Evolutionary conservation across 2,113 vertebrate genomes (phyloP).

Genomic region (Glareola pratincola): DNA sequence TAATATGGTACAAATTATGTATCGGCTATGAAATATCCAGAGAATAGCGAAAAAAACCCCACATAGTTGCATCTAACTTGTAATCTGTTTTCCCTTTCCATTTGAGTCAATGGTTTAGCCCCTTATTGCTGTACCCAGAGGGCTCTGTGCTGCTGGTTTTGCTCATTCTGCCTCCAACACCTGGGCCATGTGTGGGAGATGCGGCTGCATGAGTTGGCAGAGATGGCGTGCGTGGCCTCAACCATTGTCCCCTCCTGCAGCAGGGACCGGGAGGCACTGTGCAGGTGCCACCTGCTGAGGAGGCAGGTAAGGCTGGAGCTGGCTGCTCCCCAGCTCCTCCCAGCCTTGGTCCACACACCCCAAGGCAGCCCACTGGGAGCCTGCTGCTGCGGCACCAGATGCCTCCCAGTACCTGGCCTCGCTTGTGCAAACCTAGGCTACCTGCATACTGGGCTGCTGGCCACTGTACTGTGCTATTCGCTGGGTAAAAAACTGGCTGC

Average conservation of each 20-base stretch:
- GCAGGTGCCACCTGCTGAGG: not conserved
- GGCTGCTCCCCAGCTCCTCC: not conserved
- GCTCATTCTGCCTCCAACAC: not conserved
- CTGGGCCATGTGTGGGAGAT: accelerated
- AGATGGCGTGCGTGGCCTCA: accelerated
- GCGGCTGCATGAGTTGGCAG: not conserved
- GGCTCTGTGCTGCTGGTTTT: not conserved
- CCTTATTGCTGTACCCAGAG: accelerated
- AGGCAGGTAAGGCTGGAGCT: not conserved
- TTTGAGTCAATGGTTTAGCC: not conserved
- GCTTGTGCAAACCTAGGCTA: not conserved
- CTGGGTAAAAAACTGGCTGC: not conserved
- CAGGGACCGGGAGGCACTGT: not conserved
- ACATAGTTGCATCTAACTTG: not conserved
- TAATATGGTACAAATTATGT: not conserved
- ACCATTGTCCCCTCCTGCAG: not conserved
- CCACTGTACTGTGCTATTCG: not conserved
- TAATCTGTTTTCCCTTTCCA: not conserved
- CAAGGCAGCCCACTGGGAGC: not conserved
- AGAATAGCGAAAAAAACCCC: not conserved
- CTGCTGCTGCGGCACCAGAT: no score
- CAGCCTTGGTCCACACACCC: not conserved
- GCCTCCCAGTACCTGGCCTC: not conserved
- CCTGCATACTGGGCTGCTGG: not conserved
- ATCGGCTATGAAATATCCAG: not conserved